phyloP scores from a whole-genome alignment of 2,888 invertebrate species.

The Helobdella robusta region DNA sequence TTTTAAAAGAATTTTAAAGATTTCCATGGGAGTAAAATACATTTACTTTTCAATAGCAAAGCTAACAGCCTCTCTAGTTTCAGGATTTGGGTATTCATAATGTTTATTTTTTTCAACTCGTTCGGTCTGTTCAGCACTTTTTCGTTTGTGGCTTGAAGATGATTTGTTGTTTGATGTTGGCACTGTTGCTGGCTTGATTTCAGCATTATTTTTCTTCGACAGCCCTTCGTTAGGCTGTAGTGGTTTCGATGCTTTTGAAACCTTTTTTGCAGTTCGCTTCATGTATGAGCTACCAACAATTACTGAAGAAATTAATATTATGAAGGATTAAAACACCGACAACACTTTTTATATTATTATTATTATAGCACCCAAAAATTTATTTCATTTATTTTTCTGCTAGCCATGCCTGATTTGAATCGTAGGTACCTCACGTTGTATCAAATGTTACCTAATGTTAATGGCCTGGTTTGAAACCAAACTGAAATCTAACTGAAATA shows the following conservation, averaged over 20 bases:
- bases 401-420: no score
- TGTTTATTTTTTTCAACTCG: not conserved
- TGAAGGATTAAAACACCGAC: no score
- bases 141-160: not conserved
- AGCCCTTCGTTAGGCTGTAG: not conserved
- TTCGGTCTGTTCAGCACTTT: not conserved
- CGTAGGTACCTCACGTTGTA: no score
- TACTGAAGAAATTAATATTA: no score
- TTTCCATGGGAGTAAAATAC: not conserved
- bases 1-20: not conserved
- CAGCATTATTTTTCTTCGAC: not conserved
- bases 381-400: no score
- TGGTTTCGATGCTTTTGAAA: not conserved
- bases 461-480: no score
- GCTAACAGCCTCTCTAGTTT: conserved; percentile 22
- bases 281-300: no score
- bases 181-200: not conserved
- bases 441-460: no score
- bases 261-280: not conserved
- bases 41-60: conserved; percentile 23
- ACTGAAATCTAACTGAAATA: no score
- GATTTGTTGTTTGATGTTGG: not conserved
- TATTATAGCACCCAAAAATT: no score
- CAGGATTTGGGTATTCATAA: conserved; percentile 15
- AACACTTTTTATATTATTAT: no score